phyloP scores from a whole-genome alignment of 92 coral and sea anemone species.

The Epizoanthus scotinus region DNA sequence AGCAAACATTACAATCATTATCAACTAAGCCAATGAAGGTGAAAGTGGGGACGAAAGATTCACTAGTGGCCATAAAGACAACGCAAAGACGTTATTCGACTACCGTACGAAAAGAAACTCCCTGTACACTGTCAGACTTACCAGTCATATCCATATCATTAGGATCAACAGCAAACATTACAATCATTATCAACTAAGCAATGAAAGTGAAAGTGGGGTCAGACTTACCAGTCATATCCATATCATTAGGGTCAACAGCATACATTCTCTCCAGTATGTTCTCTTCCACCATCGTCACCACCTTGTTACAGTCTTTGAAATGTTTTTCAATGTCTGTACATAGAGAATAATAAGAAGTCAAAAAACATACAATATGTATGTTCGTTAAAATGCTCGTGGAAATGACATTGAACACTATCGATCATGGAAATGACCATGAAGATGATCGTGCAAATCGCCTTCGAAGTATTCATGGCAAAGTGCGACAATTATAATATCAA shows the following conservation, averaged over 20 bases:
- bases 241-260: constrained; percentile 29
- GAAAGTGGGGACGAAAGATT: no score
- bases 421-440: no score
- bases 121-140: neutral
- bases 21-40: no score
- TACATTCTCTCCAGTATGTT: constrained; percentile 16
- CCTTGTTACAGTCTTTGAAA: constrained; percentile 19
- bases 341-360: neutral
- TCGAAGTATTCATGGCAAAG: no score
- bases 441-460: no score
- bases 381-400: no score
- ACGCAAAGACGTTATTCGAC: neutral
- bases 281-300: constrained; percentile 17
- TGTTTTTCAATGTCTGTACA: constrained; percentile 22
- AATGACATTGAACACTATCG: no score
- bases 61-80: neutral
- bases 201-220: no score
- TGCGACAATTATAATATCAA: no score
- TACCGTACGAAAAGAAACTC: no score
- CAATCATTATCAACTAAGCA: no score
- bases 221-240: constrained; percentile 29
- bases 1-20: no score
- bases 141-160: constrained; percentile 31
- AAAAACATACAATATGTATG: neutral
- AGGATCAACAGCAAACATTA: neutral